Base-by-base conservation (phyloP, 30 jellyfish, hydroid and myxozoan genomes). In the Calvadosia cruxmelitensis region DNA sequence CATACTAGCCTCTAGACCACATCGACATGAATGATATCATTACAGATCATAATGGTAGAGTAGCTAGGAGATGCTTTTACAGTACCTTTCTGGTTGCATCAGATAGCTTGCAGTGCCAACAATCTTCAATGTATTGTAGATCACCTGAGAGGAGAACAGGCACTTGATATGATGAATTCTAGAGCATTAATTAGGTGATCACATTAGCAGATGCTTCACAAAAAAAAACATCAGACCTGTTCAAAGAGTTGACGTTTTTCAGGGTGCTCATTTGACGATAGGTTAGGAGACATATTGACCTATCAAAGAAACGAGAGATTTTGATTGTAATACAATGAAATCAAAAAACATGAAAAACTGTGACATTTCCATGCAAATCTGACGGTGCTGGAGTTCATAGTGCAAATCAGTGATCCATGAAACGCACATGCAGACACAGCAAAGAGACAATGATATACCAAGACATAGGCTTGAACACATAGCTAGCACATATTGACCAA, bases 271-370 rank as follows among this genome's bases (percentile, higher is more conserved):
- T 67, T 63, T 0, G 96, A 79, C 3, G 96, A 74, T 34, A 86
- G 78, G 51, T 86, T 86, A 25, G 96, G 96, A 27, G 96, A 86
- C 96, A 86, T 86, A 65, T 86, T 86, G 24, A 86, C 94, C 96
- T 86, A 35, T 16, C n/a, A n/a, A n/a, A n/a, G n/a, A n/a, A n/a
- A n/a, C n/a, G n/a, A n/a, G n/a, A n/a, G n/a, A n/a, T n/a, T n/a
- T n/a, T n/a, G n/a, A n/a, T n/a, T n/a, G n/a, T n/a, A n/a, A n/a
- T n/a, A n/a, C n/a, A n/a, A n/a, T n/a, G n/a, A n/a, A n/a, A n/a
- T n/a, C n/a, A n/a, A n/a, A n/a, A n/a, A n/a, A n/a, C n/a, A 63
- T 63, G 31, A 29, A 29, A 29, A 73, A 61, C 3, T 3, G 36
- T 20, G 34, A 35, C 27, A 64, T 34, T 0, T 29, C 34, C 16